Conservation (phyloP, 2,797 vertebrate species). For the Sebastes aleutianus region DNA sequence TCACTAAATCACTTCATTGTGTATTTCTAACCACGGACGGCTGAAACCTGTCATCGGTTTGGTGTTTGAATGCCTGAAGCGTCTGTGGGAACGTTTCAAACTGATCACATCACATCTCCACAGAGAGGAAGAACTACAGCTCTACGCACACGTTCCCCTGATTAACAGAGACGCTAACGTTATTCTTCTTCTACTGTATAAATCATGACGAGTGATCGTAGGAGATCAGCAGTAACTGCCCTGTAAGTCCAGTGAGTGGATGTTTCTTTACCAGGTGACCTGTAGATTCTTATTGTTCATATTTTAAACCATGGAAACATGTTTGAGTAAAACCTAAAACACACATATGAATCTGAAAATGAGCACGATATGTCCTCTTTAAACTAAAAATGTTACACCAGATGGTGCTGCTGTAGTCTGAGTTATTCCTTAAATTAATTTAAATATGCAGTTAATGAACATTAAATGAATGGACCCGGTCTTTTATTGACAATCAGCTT, state of each 20-base stretch:
- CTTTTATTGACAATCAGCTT: neutral
- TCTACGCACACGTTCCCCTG: too few species aligned
- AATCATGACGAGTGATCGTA: too few species aligned
- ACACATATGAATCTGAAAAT: too few species aligned
- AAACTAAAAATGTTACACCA: neutral
- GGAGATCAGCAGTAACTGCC: too few species aligned
- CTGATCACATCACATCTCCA: neutral
- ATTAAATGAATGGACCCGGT: neutral
- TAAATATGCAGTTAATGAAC: neutral
- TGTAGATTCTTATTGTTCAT: too few species aligned
- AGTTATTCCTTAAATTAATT: neutral
- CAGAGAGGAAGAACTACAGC: neutral
- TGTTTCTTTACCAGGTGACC: too few species aligned
- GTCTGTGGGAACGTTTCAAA: constrained; percentile 10
- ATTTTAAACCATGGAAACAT: neutral
- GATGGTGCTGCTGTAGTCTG: neutral
- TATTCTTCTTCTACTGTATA: too few species aligned
- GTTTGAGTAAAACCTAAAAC: too few species aligned
- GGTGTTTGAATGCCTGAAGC: constrained; percentile 3
- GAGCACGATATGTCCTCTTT: too few species aligned
- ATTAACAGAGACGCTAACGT: too few species aligned
- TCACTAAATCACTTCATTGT: constrained; percentile 5
- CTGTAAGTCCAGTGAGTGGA: too few species aligned
- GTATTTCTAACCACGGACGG: neutral
- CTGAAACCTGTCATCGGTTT: neutral